These are phyloP conservation scores for Leucopternis melanops DNA, from an alignment of 2,113 vertebrate genomes.

Conservation along the genomic window DNA sequence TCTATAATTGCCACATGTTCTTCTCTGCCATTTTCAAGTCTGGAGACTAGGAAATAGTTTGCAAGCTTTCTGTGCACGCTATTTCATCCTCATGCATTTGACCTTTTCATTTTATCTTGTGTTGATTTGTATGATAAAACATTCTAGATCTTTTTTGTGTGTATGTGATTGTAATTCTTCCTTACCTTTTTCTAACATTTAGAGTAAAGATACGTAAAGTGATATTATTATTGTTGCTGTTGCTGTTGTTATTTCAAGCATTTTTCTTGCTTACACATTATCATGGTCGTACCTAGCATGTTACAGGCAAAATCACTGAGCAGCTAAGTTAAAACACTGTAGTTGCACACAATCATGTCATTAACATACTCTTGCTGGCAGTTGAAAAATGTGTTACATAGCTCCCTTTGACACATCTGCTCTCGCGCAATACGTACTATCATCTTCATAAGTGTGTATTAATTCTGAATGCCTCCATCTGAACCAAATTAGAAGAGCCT, in stretches of 20 bases:
- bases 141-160: background rate
- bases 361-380: background rate
- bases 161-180: background rate
- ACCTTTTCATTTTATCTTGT: background rate
- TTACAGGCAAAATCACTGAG: background rate
- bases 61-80: background rate
- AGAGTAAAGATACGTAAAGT: background rate
- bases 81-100: background rate
- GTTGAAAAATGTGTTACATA: background rate
- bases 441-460: background rate
- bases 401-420: background rate
- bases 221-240: background rate
- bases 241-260: background rate
- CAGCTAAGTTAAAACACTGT: background rate
- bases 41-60: background rate
- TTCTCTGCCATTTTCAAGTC: slow-evolving; percentile 9
- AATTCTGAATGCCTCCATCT: background rate
- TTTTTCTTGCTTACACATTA: background rate
- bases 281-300: background rate
- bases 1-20: slow-evolving; percentile 37
- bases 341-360: background rate
- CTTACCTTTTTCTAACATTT: background rate
- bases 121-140: background rate
- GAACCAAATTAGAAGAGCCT: background rate
- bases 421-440: background rate